Conservation (phyloP, 1,140 invertebrate genomes). For the Trichonephila inaurata region DNA sequence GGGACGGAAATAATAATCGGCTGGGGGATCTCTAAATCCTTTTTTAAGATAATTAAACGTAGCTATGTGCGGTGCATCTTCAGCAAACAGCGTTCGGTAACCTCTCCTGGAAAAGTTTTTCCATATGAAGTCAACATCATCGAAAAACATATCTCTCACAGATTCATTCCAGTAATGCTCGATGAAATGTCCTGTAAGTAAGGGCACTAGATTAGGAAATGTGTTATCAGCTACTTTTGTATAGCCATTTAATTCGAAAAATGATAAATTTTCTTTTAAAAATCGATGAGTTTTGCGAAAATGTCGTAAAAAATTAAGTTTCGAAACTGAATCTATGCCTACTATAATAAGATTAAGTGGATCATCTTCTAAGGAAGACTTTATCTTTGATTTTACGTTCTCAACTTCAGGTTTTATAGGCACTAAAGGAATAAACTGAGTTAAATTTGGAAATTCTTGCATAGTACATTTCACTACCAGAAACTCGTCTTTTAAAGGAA, state of each 20-base stretch:
- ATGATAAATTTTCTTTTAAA: conserved; percentile 86
- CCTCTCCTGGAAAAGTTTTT: conserved; percentile 81
- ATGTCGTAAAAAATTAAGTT: conserved; percentile 79
- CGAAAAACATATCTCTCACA: conserved; percentile 79
- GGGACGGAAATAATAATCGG: conserved; percentile 82
- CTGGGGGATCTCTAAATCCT: conserved; percentile 81
- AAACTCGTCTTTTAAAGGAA: conserved; percentile 71
- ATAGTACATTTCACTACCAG: conserved; percentile 62
- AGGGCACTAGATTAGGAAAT: conserved; percentile 80
- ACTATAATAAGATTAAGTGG: conserved; percentile 80
- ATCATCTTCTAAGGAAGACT: not conserved
- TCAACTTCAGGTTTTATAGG: conserved; percentile 73
- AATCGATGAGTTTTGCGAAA: conserved; percentile 78
- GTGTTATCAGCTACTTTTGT: conserved; percentile 80
- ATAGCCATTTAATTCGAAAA: conserved; percentile 80
- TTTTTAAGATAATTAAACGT: conserved; percentile 82
- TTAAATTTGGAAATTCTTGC: conserved; percentile 47
- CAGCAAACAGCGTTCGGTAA: conserved; percentile 82
- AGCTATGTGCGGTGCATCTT: conserved; percentile 82
- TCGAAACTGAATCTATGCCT: conserved; percentile 79
- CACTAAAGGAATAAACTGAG: conserved; percentile 70
- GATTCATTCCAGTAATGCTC: conserved; percentile 77
- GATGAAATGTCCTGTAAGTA: conserved; percentile 78
- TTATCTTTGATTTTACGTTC: not conserved
- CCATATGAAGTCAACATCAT: conserved; percentile 82